Evolutionary conservation across 1,140 invertebrate species (phyloP), one percentile per base, ranked within the genome.

Genomic region (Subanguina moxae): DNA sequence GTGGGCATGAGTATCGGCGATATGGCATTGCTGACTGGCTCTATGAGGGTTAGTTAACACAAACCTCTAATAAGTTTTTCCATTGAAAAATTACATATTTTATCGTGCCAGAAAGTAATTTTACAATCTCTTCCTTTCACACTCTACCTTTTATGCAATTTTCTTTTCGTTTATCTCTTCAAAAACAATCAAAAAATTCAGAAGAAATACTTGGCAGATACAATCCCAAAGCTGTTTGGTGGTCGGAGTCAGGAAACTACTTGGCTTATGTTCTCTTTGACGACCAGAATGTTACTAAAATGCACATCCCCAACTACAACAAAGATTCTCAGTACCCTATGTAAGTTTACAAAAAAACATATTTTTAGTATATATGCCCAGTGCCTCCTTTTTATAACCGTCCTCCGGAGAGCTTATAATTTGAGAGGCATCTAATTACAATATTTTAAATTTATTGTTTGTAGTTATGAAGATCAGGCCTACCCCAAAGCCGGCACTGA

Each of bases 21-120:
- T 74, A 42, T 30, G 70, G 70, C 7, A 46, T 73, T n/a, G 70
- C 70, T 15, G 69, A 71, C 58, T 71, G 70, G 69, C 52, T 74
- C 13, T 68, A 65, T 43, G 30, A 46, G 56, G 70, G 57, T 68
- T 48, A 61, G 52, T 21, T 52, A n/a, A n/a, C n/a, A n/a, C n/a
- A n/a, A n/a, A n/a, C n/a, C n/a, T n/a, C n/a, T n/a, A n/a, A n/a
- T n/a, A n/a, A n/a, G n/a, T n/a, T n/a, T n/a, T n/a, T n/a, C n/a
- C n/a, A n/a, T n/a, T n/a, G n/a, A n/a, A n/a, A n/a, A n/a, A n/a
- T n/a, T n/a, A n/a, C n/a, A n/a, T n/a, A n/a, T n/a, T n/a, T n/a
- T n/a, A n/a, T n/a, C n/a, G n/a, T n/a, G n/a, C n/a, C n/a, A n/a
- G n/a, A n/a, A n/a, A n/a, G n/a, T n/a, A n/a, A n/a, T n/a, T n/a